phyloP scores from a whole-genome alignment of 1,140 invertebrate species.

The Drosophila tropicalis region DNA sequence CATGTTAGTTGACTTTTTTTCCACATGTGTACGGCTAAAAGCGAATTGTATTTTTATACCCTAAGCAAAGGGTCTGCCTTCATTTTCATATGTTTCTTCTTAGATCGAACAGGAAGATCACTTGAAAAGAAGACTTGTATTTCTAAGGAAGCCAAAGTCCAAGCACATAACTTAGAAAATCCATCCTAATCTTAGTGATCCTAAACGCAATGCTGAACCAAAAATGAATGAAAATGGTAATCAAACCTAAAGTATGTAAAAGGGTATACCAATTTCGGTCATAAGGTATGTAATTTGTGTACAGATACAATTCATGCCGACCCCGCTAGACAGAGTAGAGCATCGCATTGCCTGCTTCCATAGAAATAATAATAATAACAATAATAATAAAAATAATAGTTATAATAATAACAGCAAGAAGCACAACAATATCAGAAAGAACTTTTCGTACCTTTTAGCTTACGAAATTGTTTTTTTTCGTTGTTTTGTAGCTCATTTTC shows the following conservation, averaged over 20 bases:
- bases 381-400: constrained; percentile 1
- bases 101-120: no score
- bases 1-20: constrained; percentile 6
- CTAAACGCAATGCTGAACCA: no score
- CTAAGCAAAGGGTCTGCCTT: background rate
- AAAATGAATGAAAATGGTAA: no score
- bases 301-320: background rate
- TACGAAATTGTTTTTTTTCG: background rate
- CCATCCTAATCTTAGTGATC: no score
- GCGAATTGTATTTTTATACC: background rate
- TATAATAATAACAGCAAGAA: background rate
- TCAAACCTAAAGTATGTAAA: background rate
- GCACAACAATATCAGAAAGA: background rate
- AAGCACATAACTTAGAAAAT: no score
- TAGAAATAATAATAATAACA: background rate
- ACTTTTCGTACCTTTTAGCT: background rate
- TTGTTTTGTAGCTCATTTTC: background rate
- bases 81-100: no score
- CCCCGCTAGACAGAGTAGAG: no score
- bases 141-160: no score
- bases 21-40: background rate
- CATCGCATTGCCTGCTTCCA: background rate
- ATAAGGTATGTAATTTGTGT: background rate
- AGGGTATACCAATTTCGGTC: background rate
- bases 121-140: no score